Base-by-base conservation (phyloP, 2,113 vertebrate species). In the Odontophorus gujanensis region DNA sequence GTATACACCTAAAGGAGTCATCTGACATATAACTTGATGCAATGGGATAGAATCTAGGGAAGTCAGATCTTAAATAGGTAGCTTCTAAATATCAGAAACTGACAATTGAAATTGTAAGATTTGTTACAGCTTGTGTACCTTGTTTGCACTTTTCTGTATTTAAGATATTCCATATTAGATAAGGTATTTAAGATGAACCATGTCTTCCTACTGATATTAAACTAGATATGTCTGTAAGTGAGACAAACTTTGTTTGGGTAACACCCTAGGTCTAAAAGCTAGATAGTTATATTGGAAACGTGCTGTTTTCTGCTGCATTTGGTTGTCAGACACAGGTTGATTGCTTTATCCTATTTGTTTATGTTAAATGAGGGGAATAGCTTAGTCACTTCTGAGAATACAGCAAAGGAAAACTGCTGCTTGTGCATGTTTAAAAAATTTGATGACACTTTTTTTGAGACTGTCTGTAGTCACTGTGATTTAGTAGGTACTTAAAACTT, bases 1-100 rank as follows among this genome's bases (percentile, higher is more conserved):
- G 32, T 34, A 17, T 62, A 38, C 28, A 19, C 6, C 30, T 53
- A 81, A 85, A 45, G 81, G 93, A 92, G 81, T 95, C 40, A 50
- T 61, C 18, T 92, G 87, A 74, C 36, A 58, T 77, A 71, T 59
- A 15, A 14, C 43, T 93, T 83, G 67, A 89, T 97, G 90, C 94
- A 93, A 94, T 36, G 26, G 69, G 73, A 81, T 50, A 87, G 65
- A 96, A 88, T 92, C 93, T 96, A 90, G 53, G 55, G 96, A 79
- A 19, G 34, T 92, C 88, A 93, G 89, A 91, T 79, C 50, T 97
- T 96, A 85, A 95, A 87, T 88, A 69, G 83, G 32, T 95, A 96
- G 45, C 68, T 96, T 82, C 45, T 34, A 87, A 94, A 92, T 96
- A 91, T 92, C 76, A 96, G 59, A 90, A 81, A 81, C 80, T 86